Evolutionary conservation across 2,113 vertebrate genomes (phyloP).

Genomic region (Vidua macroura): DNA sequence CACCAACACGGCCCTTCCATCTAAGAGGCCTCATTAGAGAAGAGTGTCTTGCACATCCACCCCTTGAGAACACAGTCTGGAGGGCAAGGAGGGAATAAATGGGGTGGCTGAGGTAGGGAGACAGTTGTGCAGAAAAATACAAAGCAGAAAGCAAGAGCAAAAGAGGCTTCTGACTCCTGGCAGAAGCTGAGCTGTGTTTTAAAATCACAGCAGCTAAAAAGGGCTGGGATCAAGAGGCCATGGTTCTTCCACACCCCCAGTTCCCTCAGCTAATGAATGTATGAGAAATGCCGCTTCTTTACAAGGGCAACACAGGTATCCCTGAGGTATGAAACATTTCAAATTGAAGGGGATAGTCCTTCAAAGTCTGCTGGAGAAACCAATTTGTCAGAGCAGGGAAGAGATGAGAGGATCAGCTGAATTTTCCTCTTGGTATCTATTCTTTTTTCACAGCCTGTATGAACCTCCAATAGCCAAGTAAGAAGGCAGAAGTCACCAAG

Average conservation of each 20-base stretch:
- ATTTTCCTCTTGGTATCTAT: background rate
- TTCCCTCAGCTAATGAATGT: background rate
- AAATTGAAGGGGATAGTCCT: background rate
- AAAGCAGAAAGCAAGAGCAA: background rate
- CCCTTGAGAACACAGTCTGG: background rate
- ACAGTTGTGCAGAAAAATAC: background rate
- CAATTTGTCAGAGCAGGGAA: background rate
- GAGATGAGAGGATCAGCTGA: background rate
- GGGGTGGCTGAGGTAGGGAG: background rate
- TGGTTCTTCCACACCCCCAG: background rate
- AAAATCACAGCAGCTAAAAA: slow-evolving; percentile 7
- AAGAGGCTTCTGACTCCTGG: background rate
- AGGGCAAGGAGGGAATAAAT: background rate
- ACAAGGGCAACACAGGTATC: background rate
- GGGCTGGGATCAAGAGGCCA: background rate
- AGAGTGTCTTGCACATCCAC: background rate
- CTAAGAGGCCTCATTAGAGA: background rate
- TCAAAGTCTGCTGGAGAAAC: background rate
- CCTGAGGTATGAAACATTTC: background rate
- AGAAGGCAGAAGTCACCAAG: background rate
- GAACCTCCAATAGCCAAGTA: background rate
- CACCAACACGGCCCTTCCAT: background rate
- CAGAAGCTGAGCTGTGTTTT: background rate
- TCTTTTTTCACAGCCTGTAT: background rate
- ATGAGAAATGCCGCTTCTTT: background rate